Percentiles rank a stretch among this genome's conserved stretches.
Conservation (phyloP, 2,113 vertebrate genomes). For the Sclerurus mexicanus region DNA sequence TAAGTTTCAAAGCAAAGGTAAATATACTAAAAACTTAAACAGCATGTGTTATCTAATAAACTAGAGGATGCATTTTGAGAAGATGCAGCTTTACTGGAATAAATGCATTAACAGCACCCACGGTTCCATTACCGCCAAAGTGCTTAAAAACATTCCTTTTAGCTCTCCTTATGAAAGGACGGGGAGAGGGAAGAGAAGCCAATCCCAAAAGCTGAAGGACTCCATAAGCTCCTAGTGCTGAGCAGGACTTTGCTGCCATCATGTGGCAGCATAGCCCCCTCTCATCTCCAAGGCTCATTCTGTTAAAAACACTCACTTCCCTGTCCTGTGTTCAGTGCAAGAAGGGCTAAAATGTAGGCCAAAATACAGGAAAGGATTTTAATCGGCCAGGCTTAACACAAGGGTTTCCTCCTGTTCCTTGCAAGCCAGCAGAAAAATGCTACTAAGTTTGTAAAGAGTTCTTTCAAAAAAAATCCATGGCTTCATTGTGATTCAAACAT, state of each 20-base stretch:
- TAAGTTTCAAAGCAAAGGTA: neutral
- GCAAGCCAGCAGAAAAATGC: neutral
- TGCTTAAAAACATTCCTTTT: neutral
- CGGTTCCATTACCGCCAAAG: neutral
- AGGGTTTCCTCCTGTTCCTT: neutral
- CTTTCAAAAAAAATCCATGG: neutral
- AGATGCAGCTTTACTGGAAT: neutral
- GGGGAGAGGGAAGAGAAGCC: neutral
- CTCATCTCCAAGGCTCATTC: neutral
- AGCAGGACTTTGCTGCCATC: constrained; percentile 60
- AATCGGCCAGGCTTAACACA: neutral
- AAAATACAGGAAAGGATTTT: neutral
- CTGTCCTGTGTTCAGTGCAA: neutral
- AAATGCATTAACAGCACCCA: neutral
- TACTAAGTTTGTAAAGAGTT: neutral
- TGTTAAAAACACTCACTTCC: neutral
- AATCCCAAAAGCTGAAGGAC: neutral
- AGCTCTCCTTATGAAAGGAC: neutral
- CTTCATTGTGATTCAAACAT: neutral
- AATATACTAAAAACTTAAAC: neutral
- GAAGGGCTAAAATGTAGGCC: neutral
- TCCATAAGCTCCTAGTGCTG: neutral
- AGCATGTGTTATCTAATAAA: neutral
- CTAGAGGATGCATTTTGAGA: neutral
- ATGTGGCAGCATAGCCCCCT: neutral